phyloP scores from a whole-genome alignment of 2,888 invertebrate genomes.

The Noctua comes region DNA sequence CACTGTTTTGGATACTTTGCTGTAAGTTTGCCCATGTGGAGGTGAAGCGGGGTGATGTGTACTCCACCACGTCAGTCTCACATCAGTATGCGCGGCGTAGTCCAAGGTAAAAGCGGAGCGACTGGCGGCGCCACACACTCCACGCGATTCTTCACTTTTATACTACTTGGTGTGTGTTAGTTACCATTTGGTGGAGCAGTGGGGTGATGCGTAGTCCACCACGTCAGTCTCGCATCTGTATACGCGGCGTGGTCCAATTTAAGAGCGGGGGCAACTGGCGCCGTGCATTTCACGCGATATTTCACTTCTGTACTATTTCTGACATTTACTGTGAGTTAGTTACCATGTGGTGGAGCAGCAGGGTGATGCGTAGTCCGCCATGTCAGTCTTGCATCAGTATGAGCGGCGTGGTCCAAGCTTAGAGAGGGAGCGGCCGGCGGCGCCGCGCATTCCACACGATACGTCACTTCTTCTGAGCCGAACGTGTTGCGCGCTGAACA shows the following conservation, averaged over 20 bases:
- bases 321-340: conserved; percentile 37
- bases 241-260: background rate
- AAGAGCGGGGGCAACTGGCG: background rate
- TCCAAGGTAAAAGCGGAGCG: background rate
- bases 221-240: conserved; percentile 67
- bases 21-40: background rate
- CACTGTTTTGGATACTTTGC: background rate
- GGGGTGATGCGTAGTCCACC: conserved; percentile 90
- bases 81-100: too few relatives aligned
- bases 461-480: conserved; percentile 95
- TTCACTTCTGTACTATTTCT: conserved; percentile 91
- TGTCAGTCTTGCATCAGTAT: conserved; percentile 90
- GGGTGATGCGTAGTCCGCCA: conserved; percentile 90
- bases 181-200: conserved; percentile 80
- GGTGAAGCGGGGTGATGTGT: too few relatives aligned
- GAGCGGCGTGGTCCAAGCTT: conserved; percentile 92
- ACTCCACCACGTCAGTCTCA: too few relatives aligned
- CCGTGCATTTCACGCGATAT: conserved; percentile 79
- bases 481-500: conserved; percentile 95
- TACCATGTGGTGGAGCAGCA: conserved; percentile 89
- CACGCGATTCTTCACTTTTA: background rate
- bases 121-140: too few relatives aligned
- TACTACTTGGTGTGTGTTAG: background rate
- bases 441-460: conserved; percentile 94
- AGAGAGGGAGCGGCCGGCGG: conserved; percentile 93